Conservation (phyloP, 2,797 vertebrate genomes). For the Protosalanx chinensis region DNA sequence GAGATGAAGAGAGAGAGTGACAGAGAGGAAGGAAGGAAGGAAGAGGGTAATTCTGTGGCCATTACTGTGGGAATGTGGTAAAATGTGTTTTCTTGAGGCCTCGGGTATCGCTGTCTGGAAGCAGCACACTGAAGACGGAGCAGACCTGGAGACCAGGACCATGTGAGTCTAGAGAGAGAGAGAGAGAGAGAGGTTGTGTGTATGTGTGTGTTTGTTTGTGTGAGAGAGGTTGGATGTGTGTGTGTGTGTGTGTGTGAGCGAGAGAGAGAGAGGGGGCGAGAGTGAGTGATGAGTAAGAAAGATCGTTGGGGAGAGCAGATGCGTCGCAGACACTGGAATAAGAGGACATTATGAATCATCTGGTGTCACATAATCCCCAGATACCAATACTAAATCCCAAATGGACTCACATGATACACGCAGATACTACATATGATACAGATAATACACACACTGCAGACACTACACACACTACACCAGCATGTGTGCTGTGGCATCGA, state of each 20-base stretch:
- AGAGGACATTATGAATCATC: slow-evolving; percentile 31
- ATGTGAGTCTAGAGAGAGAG: slow-evolving; percentile 37
- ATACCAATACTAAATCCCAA: slow-evolving; percentile 18
- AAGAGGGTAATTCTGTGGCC: slow-evolving; percentile 61
- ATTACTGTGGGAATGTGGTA: slow-evolving; percentile 75
- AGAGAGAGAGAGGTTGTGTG: too few relatives aligned
- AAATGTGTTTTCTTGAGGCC: slow-evolving; percentile 75
- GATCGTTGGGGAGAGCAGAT: too few relatives aligned
- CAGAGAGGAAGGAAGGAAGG: slow-evolving; percentile 35
- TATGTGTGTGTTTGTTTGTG: too few relatives aligned
- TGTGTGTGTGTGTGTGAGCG: too few relatives aligned
- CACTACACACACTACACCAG: background rate
- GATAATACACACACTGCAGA: background rate
- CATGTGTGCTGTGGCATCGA: background rate
- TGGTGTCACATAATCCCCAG: slow-evolving; percentile 24
- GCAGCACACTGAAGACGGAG: slow-evolving; percentile 42
- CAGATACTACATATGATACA: too few relatives aligned
- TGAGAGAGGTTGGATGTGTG: too few relatives aligned
- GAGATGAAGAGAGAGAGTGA: background rate
- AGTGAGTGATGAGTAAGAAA: background rate
- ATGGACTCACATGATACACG: background rate
- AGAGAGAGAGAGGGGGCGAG: slow-evolving; percentile 22
- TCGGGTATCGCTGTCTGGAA: slow-evolving; percentile 66
- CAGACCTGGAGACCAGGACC: slow-evolving; percentile 60
- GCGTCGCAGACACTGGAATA: too few relatives aligned